phyloP scores from a whole-genome alignment of 1,140 invertebrate species.

The Dreissena polymorpha region DNA sequence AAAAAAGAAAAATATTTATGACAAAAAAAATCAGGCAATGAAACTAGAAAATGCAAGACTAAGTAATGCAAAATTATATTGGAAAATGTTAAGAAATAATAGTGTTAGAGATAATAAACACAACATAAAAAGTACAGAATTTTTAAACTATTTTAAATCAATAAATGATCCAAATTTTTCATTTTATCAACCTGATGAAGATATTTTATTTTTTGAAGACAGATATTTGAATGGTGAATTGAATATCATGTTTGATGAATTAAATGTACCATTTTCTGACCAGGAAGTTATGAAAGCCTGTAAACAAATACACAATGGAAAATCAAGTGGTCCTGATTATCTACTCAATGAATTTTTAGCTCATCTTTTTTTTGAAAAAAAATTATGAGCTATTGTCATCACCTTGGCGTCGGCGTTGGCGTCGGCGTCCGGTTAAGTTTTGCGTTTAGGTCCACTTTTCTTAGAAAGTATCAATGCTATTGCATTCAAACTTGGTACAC shows the following conservation, averaged over 20 bases:
- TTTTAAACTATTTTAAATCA: conserved; percentile 13
- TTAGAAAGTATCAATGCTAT: too few species aligned
- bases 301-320: not conserved
- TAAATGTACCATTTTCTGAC: not conserved
- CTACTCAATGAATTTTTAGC: conserved; percentile 5
- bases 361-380: too few species aligned
- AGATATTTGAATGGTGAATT: conserved; percentile 14
- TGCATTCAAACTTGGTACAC: too few species aligned
- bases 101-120: conserved; percentile 5
- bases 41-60: conserved; percentile 10
- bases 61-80: conserved; percentile 42
- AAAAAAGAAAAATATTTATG: conserved; percentile 8
- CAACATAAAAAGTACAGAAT: not conserved
- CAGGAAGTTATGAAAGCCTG: not conserved
- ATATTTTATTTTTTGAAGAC: conserved; percentile 9
- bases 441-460: too few species aligned
- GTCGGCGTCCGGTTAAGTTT: too few species aligned
- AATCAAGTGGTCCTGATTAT: not conserved
- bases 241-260: conserved; percentile 4
- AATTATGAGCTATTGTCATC: too few species aligned
- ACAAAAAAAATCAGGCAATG: not conserved
- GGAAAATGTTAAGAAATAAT: conserved; percentile 9
- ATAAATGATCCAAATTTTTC: not conserved
- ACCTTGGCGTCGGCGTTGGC: too few species aligned
- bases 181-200: not conserved